Base-by-base conservation (phyloP, 2,113 vertebrate species). In the Coptodon rendalli region DNA sequence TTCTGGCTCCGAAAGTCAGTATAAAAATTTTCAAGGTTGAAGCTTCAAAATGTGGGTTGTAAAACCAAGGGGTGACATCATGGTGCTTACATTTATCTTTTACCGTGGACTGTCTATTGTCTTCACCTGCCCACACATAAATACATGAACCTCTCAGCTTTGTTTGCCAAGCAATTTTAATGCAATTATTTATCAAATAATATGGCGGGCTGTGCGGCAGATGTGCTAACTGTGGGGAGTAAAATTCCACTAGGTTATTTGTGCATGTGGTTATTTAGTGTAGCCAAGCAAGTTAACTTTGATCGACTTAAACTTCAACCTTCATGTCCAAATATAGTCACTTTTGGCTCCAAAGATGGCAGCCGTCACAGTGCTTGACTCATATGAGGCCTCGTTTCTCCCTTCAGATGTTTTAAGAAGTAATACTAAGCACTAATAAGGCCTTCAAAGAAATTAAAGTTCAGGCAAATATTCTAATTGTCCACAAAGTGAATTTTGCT, bases 401-500 rank as follows among this genome's bases (percentile, higher is more conserved):
- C 43, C 71, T 50, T 50, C 43, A 78, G 43, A 78, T 50, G 43
- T 78, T 78, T 52, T 52, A 34, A 31, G 27, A 78, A 78, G 73
- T 52, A 52, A 34, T 34, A 52, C 73, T 13, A 34, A 52, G 73
- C 11, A 78, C 45, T 13, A 19, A 43, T 40, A 54, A 56, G 10
- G 27, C 45, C 36, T n/a, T 85, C 9, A 85, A 66, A 68, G 61
- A 87, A 83, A 86, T 80, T 78, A 91, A 71, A 85, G 73, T 78
- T 78, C 45, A 78, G 43, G 73, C 45, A 86, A 86, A 89, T 73
- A 52, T 73, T 85, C 36, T 87, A 83, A 92, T 85, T 68, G 83
- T 90, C 83, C 14, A 78, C 79, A 89, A 50, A 86, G 59, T 54
- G 13, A 81, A 80, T 86, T 80, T 66, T 63, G 66, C 24, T 80